Evolutionary conservation across 1,140 invertebrate genomes (phyloP), one percentile per base, ranked within the genome.

Genomic region (Drosophila arizonae): DNA sequence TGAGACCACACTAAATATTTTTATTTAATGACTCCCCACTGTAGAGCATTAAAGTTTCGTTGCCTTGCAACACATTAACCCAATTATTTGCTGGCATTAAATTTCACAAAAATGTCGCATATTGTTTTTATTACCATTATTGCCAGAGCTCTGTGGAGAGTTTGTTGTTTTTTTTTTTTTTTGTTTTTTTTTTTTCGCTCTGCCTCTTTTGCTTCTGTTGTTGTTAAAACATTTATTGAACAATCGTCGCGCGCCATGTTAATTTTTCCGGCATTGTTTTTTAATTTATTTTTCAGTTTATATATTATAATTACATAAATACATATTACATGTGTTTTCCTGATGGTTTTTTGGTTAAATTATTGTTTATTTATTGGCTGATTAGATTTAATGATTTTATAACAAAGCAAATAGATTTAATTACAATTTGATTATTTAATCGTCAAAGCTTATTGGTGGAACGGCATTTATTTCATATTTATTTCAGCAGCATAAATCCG

Each of bases 301-400:
- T 77, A 67, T 24, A 66, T 56, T 72, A 67, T 75, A 75, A 77
- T 85, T 81, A 69, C 17, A 66, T 21, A 70, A 36, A 66, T 81
- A 69, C 17, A 66, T 21, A 70, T 41, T 64, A 72, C 56, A 77
- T 82, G 39, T 76, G 64, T 72, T 76, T 65, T 61, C 57, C 28
- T 52, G 36, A 55, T 71, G 2, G 28, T 45, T 58, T 15, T 36
- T 36, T 48, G 28, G 3, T n/a, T 13, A 61, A 36, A 36, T 33
- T 61, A 8, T 58, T 30, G 41, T 39, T 39, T 50, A 36, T 2
- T 48, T 24, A n/a, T 24, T 28, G 46, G n/a, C 17, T 46, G 2
- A 46, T 17, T n/a, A 24, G 43, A 21, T 17, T 17, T 17, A 15
- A 11, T 8, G 6, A 33, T 15, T 15, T 6, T 30, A 9, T 17